Evolutionary conservation across 2,888 invertebrate species (phyloP).

Genomic region (Drosophila cognata): DNA sequence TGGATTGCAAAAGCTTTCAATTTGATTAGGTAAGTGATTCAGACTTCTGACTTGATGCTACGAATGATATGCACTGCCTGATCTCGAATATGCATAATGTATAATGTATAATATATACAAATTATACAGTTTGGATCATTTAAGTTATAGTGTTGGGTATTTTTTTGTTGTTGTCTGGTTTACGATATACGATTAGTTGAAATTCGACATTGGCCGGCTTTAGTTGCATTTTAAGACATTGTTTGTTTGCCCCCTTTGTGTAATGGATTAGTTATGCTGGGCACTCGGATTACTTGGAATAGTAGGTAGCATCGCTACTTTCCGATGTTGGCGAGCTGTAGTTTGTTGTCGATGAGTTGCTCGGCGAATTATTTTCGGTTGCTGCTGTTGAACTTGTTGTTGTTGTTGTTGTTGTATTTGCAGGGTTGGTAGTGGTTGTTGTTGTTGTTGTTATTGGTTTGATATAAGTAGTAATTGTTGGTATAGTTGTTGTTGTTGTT

Average conservation of each 20-base stretch:
- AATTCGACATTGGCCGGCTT: slow-evolving; percentile 78
- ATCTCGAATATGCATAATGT: slow-evolving; percentile 9
- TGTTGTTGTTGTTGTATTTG: slow-evolving; percentile 26
- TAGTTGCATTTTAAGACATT: slow-evolving; percentile 38
- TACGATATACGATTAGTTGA: slow-evolving; percentile 47
- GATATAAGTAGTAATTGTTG: slow-evolving; percentile 39
- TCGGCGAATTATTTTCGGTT: slow-evolving; percentile 36
- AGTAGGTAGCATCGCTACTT: slow-evolving; percentile 67
- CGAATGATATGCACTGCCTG: slow-evolving; percentile 51
- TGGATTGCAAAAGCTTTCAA: neutral
- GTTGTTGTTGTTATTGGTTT: slow-evolving; percentile 48
- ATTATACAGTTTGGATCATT: slow-evolving; percentile 28
- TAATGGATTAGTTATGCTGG: slow-evolving; percentile 35
- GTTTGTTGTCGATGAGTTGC: slow-evolving; percentile 62
- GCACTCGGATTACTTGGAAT: slow-evolving; percentile 71
- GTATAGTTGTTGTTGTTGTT: slow-evolving; percentile 42
- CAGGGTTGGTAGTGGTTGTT: slow-evolving; percentile 25
- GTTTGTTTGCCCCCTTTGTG: slow-evolving; percentile 18
- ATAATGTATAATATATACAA: slow-evolving; percentile 36
- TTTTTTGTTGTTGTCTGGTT: slow-evolving; percentile 29
- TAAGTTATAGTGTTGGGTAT: slow-evolving; percentile 30
- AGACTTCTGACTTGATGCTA: slow-evolving; percentile 21
- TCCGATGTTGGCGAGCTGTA: slow-evolving; percentile 75
- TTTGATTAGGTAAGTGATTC: neutral
- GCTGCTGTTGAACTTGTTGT: slow-evolving; percentile 16